These are phyloP conservation scores for Potorous gilbertii DNA, from an alignment of 2,797 vertebrate species.

Conservation along the genomic window DNA sequence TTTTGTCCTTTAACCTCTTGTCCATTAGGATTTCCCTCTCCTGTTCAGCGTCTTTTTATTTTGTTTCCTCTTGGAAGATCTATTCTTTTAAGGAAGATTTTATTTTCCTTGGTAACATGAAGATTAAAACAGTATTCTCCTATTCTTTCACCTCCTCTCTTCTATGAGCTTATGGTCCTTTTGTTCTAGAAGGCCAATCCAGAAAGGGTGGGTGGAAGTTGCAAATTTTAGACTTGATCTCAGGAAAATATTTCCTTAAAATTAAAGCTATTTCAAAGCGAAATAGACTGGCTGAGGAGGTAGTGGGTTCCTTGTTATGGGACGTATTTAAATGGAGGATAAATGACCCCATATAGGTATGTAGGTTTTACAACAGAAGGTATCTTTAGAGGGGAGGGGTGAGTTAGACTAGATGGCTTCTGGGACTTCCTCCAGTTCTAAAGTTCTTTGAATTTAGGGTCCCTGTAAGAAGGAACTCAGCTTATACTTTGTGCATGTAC, in stretches of 20 bases:
- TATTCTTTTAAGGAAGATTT: background rate
- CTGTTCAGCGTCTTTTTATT: background rate
- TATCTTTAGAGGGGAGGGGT: background rate
- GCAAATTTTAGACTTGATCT: background rate
- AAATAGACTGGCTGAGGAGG: background rate
- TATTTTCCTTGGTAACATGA: background rate
- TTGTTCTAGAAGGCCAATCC: background rate
- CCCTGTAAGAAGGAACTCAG: background rate
- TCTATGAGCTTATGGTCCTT: background rate
- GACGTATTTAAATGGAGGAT: background rate
- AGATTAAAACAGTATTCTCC: background rate
- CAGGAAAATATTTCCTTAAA: background rate
- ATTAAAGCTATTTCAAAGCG: background rate
- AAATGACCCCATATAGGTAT: background rate
- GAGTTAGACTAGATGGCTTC: background rate
- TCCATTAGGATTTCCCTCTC: background rate
- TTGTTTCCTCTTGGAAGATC: background rate
- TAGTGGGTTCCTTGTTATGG: accelerated
- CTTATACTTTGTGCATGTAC: background rate
- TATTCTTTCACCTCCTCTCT: background rate
- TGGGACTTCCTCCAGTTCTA: background rate
- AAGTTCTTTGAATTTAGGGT: background rate
- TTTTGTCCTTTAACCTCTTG: background rate
- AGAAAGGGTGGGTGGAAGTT: background rate
- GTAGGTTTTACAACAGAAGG: background rate